Evolutionary conservation across 2,113 vertebrate species (phyloP).

Genomic region (Gobiocypris rarus): DNA sequence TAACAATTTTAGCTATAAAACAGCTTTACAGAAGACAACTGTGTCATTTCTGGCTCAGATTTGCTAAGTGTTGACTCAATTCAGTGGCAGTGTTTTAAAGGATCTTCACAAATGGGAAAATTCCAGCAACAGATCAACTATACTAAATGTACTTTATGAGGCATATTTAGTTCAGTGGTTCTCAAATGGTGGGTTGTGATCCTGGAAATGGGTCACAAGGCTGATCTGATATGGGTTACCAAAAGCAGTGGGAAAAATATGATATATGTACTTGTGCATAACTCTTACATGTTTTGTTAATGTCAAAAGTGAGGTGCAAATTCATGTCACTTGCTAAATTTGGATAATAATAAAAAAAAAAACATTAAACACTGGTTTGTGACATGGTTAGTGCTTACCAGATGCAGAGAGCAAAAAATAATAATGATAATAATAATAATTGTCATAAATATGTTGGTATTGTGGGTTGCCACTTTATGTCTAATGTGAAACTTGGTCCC

Average conservation of each 20-base stretch:
- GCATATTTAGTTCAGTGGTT: neutral
- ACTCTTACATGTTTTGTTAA: neutral
- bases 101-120: neutral
- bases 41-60: no score
- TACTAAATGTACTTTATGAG: neutral
- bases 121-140: neutral
- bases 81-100: no score
- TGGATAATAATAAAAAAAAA: no score
- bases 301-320: neutral
- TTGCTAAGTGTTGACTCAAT: no score
- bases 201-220: neutral
- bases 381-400: no score
- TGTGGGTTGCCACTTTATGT: no score
- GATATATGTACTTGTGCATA: neutral
- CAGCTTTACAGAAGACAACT: no score
- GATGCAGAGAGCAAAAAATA: no score
- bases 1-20: neutral
- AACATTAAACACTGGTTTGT: no score
- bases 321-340: constrained; percentile 2
- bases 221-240: neutral
- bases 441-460: no score
- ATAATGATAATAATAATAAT: no score
- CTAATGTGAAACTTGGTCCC: no score
- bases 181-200: neutral
- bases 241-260: neutral